phyloP scores from a whole-genome alignment of 1,140 invertebrate species.

The Batillaria attramentaria region DNA sequence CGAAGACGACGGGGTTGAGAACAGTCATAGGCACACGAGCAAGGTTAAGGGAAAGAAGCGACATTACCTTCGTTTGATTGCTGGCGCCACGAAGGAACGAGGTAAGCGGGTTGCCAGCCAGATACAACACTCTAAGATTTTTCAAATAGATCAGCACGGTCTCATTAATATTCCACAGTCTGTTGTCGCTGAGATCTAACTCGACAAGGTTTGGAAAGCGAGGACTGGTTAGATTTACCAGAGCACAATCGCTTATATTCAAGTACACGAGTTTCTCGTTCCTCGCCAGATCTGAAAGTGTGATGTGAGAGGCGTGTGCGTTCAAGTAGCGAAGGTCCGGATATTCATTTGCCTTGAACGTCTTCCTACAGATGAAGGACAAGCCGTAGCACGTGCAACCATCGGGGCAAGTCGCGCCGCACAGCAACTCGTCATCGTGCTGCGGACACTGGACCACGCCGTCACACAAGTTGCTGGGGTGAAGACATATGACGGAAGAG shows the following conservation, averaged over 20 bases:
- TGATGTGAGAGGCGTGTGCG: background rate
- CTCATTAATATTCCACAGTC: background rate
- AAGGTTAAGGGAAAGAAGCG: background rate
- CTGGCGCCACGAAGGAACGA: background rate
- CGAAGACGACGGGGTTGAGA: background rate
- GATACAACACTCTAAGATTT: background rate
- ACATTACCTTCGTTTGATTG: background rate
- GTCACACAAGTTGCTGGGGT: constrained; percentile 30
- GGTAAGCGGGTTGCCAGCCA: background rate
- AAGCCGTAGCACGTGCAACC: constrained; percentile 11
- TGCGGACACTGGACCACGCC: constrained; percentile 31
- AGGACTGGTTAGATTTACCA: background rate
- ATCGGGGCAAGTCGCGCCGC: constrained; percentile 1
- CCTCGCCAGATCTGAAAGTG: background rate
- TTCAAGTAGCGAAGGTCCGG: background rate
- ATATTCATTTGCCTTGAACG: background rate
- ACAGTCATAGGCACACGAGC: background rate
- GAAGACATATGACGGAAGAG: constrained; percentile 13
- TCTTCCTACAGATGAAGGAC: background rate
- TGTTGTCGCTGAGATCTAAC: constrained; percentile 3
- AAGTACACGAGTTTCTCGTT: background rate
- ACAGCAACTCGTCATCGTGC: constrained; percentile 15
- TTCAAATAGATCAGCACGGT: background rate
- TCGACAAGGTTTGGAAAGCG: background rate
- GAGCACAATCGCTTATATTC: background rate